Conservation (phyloP, 1,140 invertebrate species). For the Drosophila athabasca region DNA sequence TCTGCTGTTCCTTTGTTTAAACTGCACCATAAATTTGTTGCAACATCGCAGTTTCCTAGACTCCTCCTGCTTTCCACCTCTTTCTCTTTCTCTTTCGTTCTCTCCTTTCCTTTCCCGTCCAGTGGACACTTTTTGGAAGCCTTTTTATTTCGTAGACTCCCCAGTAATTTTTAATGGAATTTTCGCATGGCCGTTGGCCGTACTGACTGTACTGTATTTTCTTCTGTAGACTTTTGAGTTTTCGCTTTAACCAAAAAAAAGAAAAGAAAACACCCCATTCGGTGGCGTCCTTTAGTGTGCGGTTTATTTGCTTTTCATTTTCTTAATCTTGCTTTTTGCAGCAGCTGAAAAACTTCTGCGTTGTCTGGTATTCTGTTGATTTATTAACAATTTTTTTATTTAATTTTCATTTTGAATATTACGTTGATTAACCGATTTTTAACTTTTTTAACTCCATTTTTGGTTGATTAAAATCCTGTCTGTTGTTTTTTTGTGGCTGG, state of each 20-base stretch:
- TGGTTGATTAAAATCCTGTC: conserved; percentile 37
- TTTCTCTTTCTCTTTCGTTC: conserved; percentile 10
- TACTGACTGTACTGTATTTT: conserved; percentile 12
- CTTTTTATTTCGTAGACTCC: conserved; percentile 13
- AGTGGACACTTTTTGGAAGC: conserved; percentile 26
- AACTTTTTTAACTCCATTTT: conserved; percentile 46
- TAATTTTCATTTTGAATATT: background rate
- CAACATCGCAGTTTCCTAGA: conserved; percentile 62
- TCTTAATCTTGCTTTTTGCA: conserved; percentile 55
- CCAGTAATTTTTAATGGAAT: conserved; percentile 45
- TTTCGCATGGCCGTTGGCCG: conserved; percentile 6
- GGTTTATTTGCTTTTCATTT: conserved; percentile 25
- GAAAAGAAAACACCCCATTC: conserved; percentile 18
- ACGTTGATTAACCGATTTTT: conserved; percentile 46
- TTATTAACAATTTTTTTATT: conserved; percentile 15
- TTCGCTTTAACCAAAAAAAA: conserved; percentile 7
- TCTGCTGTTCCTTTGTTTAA: conserved; percentile 69
- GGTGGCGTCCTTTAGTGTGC: background rate
- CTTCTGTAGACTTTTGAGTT: conserved; percentile 18
- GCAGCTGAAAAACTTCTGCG: conserved; percentile 42
- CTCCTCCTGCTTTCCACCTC: conserved; percentile 31
- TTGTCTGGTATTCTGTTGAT: conserved; percentile 13
- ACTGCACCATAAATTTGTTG: conserved; percentile 69
- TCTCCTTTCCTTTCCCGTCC: conserved; percentile 27
- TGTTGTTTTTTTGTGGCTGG: conserved; percentile 41